phyloP scores from a whole-genome alignment of 2,888 invertebrate species.

The Cremastinae sp. region DNA sequence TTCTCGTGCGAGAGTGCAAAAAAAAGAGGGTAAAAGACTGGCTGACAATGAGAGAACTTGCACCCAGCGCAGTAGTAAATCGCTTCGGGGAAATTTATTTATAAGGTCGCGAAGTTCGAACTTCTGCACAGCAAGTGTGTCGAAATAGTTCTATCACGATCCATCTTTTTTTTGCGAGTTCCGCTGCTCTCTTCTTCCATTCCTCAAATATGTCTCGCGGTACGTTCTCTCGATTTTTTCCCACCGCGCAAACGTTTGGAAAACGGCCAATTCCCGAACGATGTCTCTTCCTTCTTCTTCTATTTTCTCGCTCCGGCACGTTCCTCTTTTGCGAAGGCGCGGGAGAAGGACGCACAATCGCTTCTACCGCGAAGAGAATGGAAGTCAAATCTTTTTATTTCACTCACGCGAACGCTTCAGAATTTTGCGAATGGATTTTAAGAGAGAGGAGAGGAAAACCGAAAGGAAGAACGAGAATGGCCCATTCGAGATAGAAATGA shows the following conservation, averaged over 20 bases:
- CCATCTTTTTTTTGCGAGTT: slow-evolving; percentile 8
- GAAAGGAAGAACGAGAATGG: slow-evolving; percentile 4
- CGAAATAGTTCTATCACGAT: slow-evolving; percentile 45
- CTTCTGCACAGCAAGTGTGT: slow-evolving; percentile 53
- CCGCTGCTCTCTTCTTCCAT: background rate
- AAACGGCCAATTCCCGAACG: slow-evolving; percentile 60
- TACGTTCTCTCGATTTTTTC: slow-evolving; percentile 40
- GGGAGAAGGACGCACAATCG: slow-evolving; percentile 50
- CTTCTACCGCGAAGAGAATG: slow-evolving; percentile 43
- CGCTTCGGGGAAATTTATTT: slow-evolving; percentile 56
- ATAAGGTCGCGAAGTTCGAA: slow-evolving; percentile 58
- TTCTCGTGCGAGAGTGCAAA: slow-evolving; percentile 5
- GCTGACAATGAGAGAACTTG: too few species aligned
- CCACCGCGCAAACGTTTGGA: slow-evolving; percentile 59
- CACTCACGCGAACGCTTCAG: slow-evolving; percentile 15
- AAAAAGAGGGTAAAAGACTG: slow-evolving; percentile 24
- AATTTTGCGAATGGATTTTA: slow-evolving; percentile 32
- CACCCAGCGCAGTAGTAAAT: slow-evolving; percentile 6
- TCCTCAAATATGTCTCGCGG: slow-evolving; percentile 28
- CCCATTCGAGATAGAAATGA: slow-evolving; percentile 22
- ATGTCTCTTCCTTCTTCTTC: slow-evolving; percentile 47
- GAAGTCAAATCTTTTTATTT: slow-evolving; percentile 26
- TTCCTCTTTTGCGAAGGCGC: slow-evolving; percentile 47
- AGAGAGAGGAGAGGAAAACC: slow-evolving; percentile 20
- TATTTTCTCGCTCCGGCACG: slow-evolving; percentile 43